Base-by-base conservation (phyloP, 2,888 invertebrate species). In the Agrotis puta region DNA sequence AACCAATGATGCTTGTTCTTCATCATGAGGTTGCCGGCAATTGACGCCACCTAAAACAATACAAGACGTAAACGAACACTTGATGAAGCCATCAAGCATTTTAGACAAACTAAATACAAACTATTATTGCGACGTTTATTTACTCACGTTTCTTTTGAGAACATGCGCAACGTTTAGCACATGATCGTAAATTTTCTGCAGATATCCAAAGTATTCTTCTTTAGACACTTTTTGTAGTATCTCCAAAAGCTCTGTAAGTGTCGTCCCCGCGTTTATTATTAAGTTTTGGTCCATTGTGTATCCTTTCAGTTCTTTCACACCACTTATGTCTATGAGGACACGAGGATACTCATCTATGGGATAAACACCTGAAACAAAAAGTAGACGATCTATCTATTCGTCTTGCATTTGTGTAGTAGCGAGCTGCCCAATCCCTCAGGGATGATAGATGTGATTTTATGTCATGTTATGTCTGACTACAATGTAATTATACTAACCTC, bases 21-120 rank as follows among this genome's bases (percentile, higher is more conserved):
- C 72, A 98, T 95, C 92, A 97, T 96, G 65, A 98, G 89, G 87
- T 98, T 98, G 0, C 98, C 98, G 53, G 97, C 98, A 77, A 98
- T 92, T 0, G 97, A 97, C 51, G 97, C 98, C 73, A 96, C 94
- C 97, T 97, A 87, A 62, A 91, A 83, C 67, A n/a, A 63, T 16
- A 18, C n/a, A 18, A 14, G 5, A 16, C 24, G 22, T 47, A n/a
- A 22, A 39, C 39, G 11, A 39, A 33, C 9, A 7, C 9, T 9
- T 33, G 39, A 39, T 39, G 2, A 39, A 39, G 11, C 39, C 39
- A 9, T 9, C 39, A 39, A 39, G 39, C 39, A 39, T 39, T 39
- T 39, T 2, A 39, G 11, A 11, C 0, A 39, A 39, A 39, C 11
- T 11, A n/a, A n/a, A n/a, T n/a, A 5, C 13, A 0, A 16, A 11